Evolutionary conservation across 2,888 invertebrate species (phyloP).

Genomic region (Pyrocoelia pectoralis): DNA sequence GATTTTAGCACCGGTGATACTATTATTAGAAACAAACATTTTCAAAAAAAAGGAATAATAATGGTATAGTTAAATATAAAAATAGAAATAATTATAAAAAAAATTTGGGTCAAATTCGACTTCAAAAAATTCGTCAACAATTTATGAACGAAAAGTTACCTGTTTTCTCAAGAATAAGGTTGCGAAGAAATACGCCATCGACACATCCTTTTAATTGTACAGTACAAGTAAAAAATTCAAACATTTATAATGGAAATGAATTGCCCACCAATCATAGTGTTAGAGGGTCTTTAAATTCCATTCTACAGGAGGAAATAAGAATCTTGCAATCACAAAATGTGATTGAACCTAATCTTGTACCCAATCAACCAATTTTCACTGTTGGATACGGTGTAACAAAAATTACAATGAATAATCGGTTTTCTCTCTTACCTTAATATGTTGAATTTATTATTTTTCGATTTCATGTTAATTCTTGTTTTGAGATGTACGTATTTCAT

Average conservation of each 20-base stretch:
- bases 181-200: background rate
- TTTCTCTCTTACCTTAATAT: background rate
- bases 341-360: background rate
- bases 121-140: background rate
- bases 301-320: background rate
- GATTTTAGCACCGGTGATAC: background rate
- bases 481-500: too few species aligned
- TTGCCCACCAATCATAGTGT: background rate
- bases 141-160: background rate
- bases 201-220: background rate
- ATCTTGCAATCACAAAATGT: slow-evolving; percentile 5
- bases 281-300: background rate
- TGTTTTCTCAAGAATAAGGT: background rate
- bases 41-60: background rate
- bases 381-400: background rate
- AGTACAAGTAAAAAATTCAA: background rate
- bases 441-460: background rate
- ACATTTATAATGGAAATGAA: background rate
- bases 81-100: background rate
- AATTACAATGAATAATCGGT: background rate
- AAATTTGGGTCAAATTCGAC: background rate
- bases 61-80: background rate
- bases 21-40: background rate
- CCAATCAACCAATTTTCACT: background rate
- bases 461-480: background rate